Evolutionary conservation across 1,140 invertebrate genomes (phyloP).

Genomic region (Conus betulinus): DNA sequence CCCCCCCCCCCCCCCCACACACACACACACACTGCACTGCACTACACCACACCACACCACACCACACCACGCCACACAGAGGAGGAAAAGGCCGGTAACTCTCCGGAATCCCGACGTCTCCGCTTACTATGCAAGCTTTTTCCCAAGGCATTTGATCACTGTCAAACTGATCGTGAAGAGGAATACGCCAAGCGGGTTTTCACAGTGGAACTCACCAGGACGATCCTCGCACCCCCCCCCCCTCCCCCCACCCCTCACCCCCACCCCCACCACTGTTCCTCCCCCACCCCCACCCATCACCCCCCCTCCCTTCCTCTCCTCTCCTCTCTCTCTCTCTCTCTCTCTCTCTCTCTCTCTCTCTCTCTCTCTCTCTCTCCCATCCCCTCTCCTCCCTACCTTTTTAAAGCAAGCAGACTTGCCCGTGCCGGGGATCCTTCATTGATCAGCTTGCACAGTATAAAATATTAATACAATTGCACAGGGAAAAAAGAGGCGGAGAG

Average conservation of each 20-base stretch:
- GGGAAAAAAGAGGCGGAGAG: neutral
- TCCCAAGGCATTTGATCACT: conserved; percentile 16
- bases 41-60: neutral
- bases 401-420: neutral
- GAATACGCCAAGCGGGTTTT: conserved; percentile 13
- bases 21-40: neutral
- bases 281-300: neutral
- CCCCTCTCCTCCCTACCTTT: neutral
- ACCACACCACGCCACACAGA: no score
- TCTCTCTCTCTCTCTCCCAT: neutral
- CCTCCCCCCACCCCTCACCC: no score
- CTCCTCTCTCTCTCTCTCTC: neutral
- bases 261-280: no score
- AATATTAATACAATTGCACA: conserved; percentile 24
- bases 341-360: no score
- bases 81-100: no score
- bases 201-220: neutral
- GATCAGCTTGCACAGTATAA: conserved; percentile 15
- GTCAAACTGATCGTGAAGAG: conserved; percentile 21
- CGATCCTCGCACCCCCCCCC: neutral
- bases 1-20: no score
- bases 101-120: neutral
- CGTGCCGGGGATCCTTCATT: neutral
- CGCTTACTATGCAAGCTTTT: neutral
- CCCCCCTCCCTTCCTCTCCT: neutral